Evolutionary conservation across 2,888 invertebrate genomes (phyloP).

Genomic region (Chaetogeoica ovagalla): DNA sequence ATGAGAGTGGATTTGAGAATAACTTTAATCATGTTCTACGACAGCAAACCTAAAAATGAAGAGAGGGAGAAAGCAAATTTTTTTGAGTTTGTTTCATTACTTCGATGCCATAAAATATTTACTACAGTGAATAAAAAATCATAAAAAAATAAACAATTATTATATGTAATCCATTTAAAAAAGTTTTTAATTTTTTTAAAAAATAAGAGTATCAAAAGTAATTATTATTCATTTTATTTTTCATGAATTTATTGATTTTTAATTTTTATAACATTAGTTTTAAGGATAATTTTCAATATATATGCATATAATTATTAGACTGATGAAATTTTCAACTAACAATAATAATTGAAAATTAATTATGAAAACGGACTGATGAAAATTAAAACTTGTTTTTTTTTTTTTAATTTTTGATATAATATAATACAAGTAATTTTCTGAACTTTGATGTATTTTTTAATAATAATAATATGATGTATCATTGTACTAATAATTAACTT

Average conservation of each 20-base stretch:
- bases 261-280: neutral
- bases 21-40: conserved; percentile 27
- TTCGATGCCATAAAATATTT: conserved; percentile 44
- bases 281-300: neutral
- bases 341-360: too few species aligned
- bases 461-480: too few species aligned
- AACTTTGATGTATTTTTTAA: too few species aligned
- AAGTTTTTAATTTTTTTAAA: neutral
- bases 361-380: too few species aligned
- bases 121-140: conserved; percentile 16
- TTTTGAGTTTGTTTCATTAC: conserved; percentile 38
- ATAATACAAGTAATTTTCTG: too few species aligned
- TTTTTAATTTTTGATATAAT: too few species aligned
- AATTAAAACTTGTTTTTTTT: too few species aligned
- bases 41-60: conserved; percentile 37
- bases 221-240: neutral
- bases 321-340: neutral
- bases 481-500: too few species aligned
- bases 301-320: neutral
- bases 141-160: neutral
- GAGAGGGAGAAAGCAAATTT: conserved; percentile 33
- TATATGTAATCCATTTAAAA: neutral
- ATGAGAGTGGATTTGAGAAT: conserved; percentile 24
- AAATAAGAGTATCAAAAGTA: neutral
- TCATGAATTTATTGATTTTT: neutral